Evolutionary conservation across 2,888 invertebrate genomes (phyloP).

Genomic region (Beris morrisii): DNA sequence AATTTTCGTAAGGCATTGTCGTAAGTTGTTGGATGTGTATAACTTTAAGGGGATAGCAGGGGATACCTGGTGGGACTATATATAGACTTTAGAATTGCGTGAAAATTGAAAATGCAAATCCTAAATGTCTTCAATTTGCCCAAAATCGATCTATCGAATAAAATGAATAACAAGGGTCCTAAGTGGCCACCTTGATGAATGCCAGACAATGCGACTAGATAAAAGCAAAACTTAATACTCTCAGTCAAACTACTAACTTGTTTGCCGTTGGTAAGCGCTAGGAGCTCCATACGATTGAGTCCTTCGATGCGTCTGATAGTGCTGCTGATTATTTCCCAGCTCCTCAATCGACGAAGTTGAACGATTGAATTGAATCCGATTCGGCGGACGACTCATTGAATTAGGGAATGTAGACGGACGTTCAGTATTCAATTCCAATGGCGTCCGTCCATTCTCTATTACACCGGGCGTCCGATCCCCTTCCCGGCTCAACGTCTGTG

Average conservation of each 20-base stretch:
- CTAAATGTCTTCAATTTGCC: no score
- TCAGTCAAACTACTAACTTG: slow-evolving; percentile 11
- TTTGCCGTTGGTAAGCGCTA: slow-evolving; percentile 22
- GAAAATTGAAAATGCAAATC: no score
- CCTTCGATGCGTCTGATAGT: slow-evolving; percentile 47
- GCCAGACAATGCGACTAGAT: no score
- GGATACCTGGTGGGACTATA: no score
- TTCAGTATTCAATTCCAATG: neutral
- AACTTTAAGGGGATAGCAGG: no score
- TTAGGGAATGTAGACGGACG: slow-evolving; percentile 10
- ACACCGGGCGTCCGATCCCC: neutral
- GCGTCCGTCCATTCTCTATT: neutral
- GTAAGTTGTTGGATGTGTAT: no score
- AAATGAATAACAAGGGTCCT: no score
- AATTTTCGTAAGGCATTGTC: no score
- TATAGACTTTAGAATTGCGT: no score
- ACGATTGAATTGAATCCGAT: slow-evolving; percentile 50
- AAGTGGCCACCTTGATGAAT: no score
- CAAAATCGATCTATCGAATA: no score
- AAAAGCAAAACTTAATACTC: no score
- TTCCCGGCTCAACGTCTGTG: neutral
- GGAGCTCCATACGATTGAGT: slow-evolving; percentile 53
- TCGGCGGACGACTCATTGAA: slow-evolving; percentile 42
- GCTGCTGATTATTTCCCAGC: slow-evolving; percentile 18
- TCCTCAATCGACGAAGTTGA: slow-evolving; percentile 53